Evolutionary conservation across 1,140 invertebrate species (phyloP), one percentile per base, ranked within the genome.

Genomic region (Drosophila serrata): DNA sequence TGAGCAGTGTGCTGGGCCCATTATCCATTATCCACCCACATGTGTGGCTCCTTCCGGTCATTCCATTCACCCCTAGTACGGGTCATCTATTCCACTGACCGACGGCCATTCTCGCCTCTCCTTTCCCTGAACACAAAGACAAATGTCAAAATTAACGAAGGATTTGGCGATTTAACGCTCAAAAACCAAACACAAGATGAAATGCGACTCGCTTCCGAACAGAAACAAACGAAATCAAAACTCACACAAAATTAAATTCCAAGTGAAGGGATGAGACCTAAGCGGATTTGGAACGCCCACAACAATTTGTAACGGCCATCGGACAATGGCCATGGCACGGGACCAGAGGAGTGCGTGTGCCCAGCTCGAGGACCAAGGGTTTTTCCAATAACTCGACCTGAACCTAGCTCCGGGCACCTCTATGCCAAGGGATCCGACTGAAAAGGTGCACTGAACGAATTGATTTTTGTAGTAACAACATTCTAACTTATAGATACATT

Each of bases 221-320:
- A 29, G 22, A 29, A 51, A 27, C 43, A 45, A 13, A 45, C 61
- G 49, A 69, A 78, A 76, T 78, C 75, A 69, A 73, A 73, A 73
- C 69, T 73, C 69, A 72, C 67, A 70, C 65, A 63, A 78, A 78
- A 79, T 78, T 70, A 70, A 78, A 78, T 77, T 69, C 74, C 63
- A 27, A 78, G 29, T 29, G 74, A 55, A 77, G 53, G 70, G 72
- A 40, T 59, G 70, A 75, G 64, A 56, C 69, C 63, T 91, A 92
- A 92, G 90, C 90, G 82, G 90, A 92, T 92, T 92, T 87, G 79
- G 60, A 87, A 91, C 90, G 90, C 90, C 82, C 90, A 92, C 90
- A 91, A 92, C 86, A 91, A 91, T 91, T 92, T 92, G 90, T 91
- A 87, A 88, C 73, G 81, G 90, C 61, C 64, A 60, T n/a, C 39